Evolutionary conservation across 2,888 invertebrate species (phyloP).

Genomic region (Cenopis cana): DNA sequence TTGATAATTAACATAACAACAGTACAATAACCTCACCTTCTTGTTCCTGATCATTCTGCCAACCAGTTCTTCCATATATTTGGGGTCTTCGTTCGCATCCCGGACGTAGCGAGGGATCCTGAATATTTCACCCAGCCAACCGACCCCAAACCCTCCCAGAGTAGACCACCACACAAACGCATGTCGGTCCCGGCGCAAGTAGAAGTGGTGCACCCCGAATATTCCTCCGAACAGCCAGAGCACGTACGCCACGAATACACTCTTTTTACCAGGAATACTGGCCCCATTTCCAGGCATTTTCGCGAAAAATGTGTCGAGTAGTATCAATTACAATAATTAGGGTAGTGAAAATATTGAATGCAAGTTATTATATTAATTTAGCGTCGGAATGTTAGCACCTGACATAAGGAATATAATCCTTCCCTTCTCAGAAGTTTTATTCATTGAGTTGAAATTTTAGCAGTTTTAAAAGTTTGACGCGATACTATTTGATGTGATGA

Average conservation of each 20-base stretch:
- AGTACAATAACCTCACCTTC: constrained; percentile 82
- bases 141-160: constrained; percentile 93
- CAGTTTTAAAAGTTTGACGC: constrained; percentile 40
- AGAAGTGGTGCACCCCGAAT: constrained; percentile 96
- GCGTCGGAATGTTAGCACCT: neutral
- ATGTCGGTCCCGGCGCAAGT: constrained; percentile 94
- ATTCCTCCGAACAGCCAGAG: constrained; percentile 95
- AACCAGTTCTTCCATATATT: constrained; percentile 87
- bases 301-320: constrained; percentile 15
- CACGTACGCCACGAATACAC: constrained; percentile 89
- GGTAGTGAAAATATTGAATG: constrained; percentile 1
- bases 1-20: constrained; percentile 34
- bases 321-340: constrained; percentile 31
- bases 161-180: constrained; percentile 96
- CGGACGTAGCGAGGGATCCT: constrained; percentile 93
- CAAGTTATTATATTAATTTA: neutral
- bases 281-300: constrained; percentile 53
- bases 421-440: neutral
- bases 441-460: constrained; percentile 29
- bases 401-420: neutral
- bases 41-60: constrained; percentile 85
- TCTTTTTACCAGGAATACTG: constrained; percentile 75
- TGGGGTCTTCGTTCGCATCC: constrained; percentile 91
- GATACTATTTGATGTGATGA: constrained; percentile 36
- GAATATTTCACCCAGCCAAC: constrained; percentile 94